Base-by-base conservation (phyloP, 2,113 vertebrate genomes). In the Hystrix cristata region DNA sequence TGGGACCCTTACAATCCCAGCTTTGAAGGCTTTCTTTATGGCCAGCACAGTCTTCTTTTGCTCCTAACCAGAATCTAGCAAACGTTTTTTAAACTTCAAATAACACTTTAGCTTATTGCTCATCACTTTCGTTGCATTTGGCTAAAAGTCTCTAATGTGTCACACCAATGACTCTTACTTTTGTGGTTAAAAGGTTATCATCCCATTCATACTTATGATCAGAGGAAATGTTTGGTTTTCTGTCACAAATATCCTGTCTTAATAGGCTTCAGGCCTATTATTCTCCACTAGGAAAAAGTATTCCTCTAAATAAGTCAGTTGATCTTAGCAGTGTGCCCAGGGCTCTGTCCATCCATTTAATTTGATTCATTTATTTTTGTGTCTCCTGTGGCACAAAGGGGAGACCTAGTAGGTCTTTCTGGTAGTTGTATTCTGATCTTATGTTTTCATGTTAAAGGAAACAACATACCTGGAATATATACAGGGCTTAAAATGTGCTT, bases 401-500 rank as follows among this genome's bases (percentile, higher is more conserved):
- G 25, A 59, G 21, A 55, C 62, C 55, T 69, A 64, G 46, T 12
- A 88, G 34, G 18, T 38, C 55, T 95, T 59, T 83, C 88, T 69
- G 72, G 59, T 53, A 80, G 53, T 27, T 38, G 18, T 64, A 57
- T 43, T 12, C 29, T 79, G 53, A n/a, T 76, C 57, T 96, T 89
- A 53, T 25, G 16, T 91, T 87, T 93, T 92, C 81, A 87, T 84
- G 31, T 78, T 81, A 87, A 95, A 95, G 93, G 67, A 95, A 95
- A 94, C 48, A 79, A 84, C 48, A 93, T 43, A 95, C 92, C 95
- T 97, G 90, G 95, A 93, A 95, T 89, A 96, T 48, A 84, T 19
- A 18, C 48, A 91, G 76, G 65, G 71, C 76, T 65, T 96, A 67
- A 96, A 97, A 95, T 97, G 95, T 97, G 92, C 93, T 96, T 87